Evolutionary conservation across 2,797 vertebrate species (phyloP), one percentile per base, ranked within the genome.

Genomic region (Falco cherrug): DNA sequence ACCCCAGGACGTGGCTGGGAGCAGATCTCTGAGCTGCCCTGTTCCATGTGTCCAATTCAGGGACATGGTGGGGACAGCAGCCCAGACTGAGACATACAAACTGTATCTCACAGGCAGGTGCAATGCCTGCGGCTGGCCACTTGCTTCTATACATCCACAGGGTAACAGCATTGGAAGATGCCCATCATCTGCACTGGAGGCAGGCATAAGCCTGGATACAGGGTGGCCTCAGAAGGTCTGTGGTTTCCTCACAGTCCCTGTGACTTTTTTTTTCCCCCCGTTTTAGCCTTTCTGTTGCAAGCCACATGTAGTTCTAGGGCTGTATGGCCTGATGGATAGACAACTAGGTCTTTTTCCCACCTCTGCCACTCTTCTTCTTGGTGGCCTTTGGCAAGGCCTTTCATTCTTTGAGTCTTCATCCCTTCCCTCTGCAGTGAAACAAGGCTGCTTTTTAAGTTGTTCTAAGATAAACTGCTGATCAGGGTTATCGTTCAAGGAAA

Each of bases 1-100:
- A 84, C 31, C 61, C 61, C 21, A 21, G 78, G 9, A 77, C 0
- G 0, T 4, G 33, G 15, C 65, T 81, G 37, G 39, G 59, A 91
- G 47, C 26, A 57, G 31, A 39, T 63, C 31, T 71, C 65, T 1
- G 18, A 80, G 50, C 2, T 61, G 63, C 18, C 13, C 65, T 75
- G 29, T 48, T 84, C 53, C 76, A 43, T 8, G 0, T 1, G 1
- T 37, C 47, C 57, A 59, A 0, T 33, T 10, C 78, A 76, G 35
- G 37, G 53, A 85, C 51, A 39, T 48, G 37, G 15, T 71, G 75
- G 45, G 60, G 93, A 25, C 22, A 74, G 53, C 69, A 93, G 60
- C 47, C 37, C 39, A 37, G 50, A 51, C 31, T 73, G 76, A 53
- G 13, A 33, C 4, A 1, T 64, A 81, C 29, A 61, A 47, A 41